Evolutionary conservation across 2,888 invertebrate genomes (phyloP).

Genomic region (Micoletzkya japonica): DNA sequence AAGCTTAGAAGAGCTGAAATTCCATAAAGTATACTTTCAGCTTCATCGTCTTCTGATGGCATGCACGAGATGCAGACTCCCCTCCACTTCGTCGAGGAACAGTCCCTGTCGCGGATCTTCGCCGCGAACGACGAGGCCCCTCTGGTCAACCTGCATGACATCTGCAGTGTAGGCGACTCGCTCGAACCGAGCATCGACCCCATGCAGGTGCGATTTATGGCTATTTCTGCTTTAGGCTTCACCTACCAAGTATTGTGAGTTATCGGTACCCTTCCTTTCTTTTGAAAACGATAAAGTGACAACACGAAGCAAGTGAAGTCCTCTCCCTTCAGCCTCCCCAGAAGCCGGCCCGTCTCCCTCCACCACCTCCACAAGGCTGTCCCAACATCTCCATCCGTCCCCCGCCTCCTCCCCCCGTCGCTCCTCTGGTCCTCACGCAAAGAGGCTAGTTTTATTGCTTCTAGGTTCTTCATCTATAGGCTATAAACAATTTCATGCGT

Average conservation of each 20-base stretch:
- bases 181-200: conserved; percentile 34
- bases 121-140: conserved; percentile 48
- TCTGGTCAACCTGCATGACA: conserved; percentile 60
- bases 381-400: too few species aligned
- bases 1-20: not conserved
- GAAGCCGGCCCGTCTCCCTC: not conserved
- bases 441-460: conserved; percentile 4
- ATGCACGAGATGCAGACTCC: conserved; percentile 15
- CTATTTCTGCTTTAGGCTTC: not conserved
- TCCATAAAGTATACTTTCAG: conserved; percentile 7
- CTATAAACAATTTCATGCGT: not conserved
- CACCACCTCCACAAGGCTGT: too few species aligned
- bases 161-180: conserved; percentile 76
- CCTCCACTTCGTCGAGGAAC: conserved; percentile 4
- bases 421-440: conserved; percentile 20
- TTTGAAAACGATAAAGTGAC: not conserved
- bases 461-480: not conserved
- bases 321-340: not conserved
- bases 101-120: conserved; percentile 14
- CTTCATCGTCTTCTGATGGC: conserved; percentile 7
- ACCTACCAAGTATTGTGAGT: too few species aligned
- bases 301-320: not conserved
- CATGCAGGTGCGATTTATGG: not conserved
- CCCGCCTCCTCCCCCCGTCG: not conserved
- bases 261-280: too few species aligned